Evolutionary conservation across 92 coral and sea anemone species (phyloP), one percentile per base, ranked within the genome.

Genomic region (Siderastrea siderea): DNA sequence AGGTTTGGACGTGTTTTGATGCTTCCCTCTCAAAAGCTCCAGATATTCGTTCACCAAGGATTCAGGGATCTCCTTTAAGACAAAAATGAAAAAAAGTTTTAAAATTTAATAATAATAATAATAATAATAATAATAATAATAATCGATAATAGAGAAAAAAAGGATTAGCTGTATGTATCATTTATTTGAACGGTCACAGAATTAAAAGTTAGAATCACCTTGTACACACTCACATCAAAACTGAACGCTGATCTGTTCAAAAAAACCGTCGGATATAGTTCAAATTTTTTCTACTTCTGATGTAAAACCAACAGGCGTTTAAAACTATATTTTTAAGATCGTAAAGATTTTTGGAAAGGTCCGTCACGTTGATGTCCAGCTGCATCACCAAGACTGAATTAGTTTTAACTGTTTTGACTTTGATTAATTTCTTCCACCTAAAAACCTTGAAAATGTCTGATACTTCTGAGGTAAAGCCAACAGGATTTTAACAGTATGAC

Each of bases 331-430:
- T 0, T 61, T 48, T 61, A 4, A 68, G 47, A 1, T 12, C 7
- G 1, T 1, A 50, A 0, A 53, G 63, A 16, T 71, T 70, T 71
- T n/a, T 88, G 57, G 74, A 50, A 3, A 76, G 88, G 68, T 66
- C 38, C 50, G 67, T 69, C 47, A 93, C 79, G 44, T 93, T 79
- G 47, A 88, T 55, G 17, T 90, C 95, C 63, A 93, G 77, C 26
- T 47, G n/a, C n/a, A n/a, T n/a, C n/a, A n/a, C n/a, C n/a, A n/a
- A n/a, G n/a, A n/a, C n/a, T n/a, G n/a, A n/a, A n/a, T n/a, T n/a
- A n/a, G n/a, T n/a, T n/a, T n/a, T n/a, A n/a, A n/a, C n/a, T n/a
- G n/a, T n/a, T n/a, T n/a, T n/a, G n/a, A n/a, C n/a, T n/a, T n/a
- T n/a, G n/a, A n/a, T n/a, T n/a, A n/a, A n/a, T n/a, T n/a, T n/a